Percentiles rank a stretch among this genome's conserved stretches.
These are phyloP conservation scores for Machimus rusticus DNA, from an alignment of 2,888 invertebrate species.

Conservation along the genomic window DNA sequence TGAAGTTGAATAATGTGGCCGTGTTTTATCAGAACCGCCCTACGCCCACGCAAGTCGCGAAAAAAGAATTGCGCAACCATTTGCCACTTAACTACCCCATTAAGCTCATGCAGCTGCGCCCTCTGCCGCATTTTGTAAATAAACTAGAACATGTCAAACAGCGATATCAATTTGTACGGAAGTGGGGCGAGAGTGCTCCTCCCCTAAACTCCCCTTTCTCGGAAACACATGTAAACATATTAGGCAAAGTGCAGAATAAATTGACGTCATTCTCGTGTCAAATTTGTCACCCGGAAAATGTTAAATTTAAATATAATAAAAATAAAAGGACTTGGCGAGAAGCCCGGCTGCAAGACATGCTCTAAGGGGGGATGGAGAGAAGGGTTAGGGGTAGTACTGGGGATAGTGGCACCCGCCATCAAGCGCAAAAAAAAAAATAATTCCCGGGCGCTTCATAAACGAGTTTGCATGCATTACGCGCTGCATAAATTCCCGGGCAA, in stretches of 20 bases:
- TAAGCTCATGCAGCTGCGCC: not conserved
- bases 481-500: slow-evolving; percentile 17
- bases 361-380: not conserved
- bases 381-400: not conserved
- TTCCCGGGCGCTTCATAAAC: slow-evolving; percentile 42
- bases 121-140: not conserved
- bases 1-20: not conserved
- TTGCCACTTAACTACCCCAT: not conserved
- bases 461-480: slow-evolving; percentile 44
- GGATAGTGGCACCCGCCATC: not conserved
- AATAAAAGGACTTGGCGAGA: not conserved
- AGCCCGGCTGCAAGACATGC: not conserved
- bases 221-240: slow-evolving; percentile 47
- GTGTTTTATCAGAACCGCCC: not conserved
- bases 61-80: not conserved
- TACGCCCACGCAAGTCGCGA: not conserved
- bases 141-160: slow-evolving; percentile 17
- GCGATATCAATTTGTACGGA: slow-evolving; percentile 1
- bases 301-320: slow-evolving; percentile 36
- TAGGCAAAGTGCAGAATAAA: slow-evolving; percentile 46
- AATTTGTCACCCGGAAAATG: slow-evolving; percentile 47
- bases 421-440: not conserved
- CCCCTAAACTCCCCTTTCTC: slow-evolving; percentile 10
- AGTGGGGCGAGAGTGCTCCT: not conserved
- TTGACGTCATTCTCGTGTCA: slow-evolving; percentile 47